These are phyloP conservation scores for Gorsachius magnificus DNA, from an alignment of 2,797 vertebrate genomes.

Conservation along the genomic window DNA sequence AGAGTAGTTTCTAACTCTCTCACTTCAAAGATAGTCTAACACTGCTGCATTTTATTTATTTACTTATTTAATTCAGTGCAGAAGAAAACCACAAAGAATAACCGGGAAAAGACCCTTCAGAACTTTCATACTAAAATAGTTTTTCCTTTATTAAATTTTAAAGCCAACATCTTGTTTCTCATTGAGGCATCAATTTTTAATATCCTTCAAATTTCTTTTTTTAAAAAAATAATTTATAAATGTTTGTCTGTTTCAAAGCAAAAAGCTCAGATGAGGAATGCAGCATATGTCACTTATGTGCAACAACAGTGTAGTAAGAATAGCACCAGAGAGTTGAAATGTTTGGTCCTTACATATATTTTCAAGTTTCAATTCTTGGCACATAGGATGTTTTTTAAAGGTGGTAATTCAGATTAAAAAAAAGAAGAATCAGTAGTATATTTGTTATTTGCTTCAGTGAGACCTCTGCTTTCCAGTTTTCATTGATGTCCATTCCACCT, in stretches of 20 bases:
- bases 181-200: neutral
- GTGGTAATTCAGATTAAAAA: neutral
- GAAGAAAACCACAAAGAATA: neutral
- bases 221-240: neutral
- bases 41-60: neutral
- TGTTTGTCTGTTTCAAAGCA: neutral
- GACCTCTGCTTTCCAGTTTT: neutral
- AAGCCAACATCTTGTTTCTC: neutral
- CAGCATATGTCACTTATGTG: neutral
- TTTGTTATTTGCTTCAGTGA: neutral
- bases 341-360: neutral
- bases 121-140: neutral
- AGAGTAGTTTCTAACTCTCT: neutral
- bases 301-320: neutral
- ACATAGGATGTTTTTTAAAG: neutral
- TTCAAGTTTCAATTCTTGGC: neutral
- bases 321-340: neutral
- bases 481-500: neutral
- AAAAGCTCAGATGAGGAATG: neutral
- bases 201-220: neutral
- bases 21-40: neutral
- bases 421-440: neutral
- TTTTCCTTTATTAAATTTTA: neutral
- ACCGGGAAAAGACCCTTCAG: neutral
- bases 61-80: neutral